A percentile compares a stretch with the other conserved stretches of the same genome.
These are phyloP conservation scores for Malacoctenus gilli DNA, from an alignment of 2,797 vertebrate species.

Conservation along the genomic window DNA sequence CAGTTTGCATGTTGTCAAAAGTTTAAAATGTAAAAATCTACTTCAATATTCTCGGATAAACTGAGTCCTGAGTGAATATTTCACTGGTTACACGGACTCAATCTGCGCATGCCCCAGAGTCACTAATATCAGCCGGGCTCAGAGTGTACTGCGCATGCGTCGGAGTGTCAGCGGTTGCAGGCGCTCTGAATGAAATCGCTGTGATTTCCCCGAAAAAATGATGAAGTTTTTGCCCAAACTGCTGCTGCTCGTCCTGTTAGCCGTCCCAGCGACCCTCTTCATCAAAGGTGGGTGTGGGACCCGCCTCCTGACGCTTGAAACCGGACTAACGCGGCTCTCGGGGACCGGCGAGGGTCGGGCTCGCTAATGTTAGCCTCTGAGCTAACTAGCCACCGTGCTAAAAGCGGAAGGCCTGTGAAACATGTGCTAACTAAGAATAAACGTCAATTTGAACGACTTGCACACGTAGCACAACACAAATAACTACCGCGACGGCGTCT, in stretches of 20 bases:
- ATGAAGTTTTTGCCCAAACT: constrained; percentile 76
- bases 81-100: too few relatives aligned
- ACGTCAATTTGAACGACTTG: not conserved
- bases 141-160: constrained; percentile 56
- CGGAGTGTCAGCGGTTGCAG: constrained; percentile 15
- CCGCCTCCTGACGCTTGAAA: accelerated
- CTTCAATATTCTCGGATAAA: too few relatives aligned
- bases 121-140: not conserved
- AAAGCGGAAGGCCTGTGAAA: too few relatives aligned
- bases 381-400: constrained; percentile 36
- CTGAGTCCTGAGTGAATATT: too few relatives aligned
- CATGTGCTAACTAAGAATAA: constrained; percentile 25
- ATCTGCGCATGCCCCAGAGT: not conserved
- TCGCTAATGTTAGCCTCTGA: constrained; percentile 40
- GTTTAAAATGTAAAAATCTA: too few relatives aligned
- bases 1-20: too few relatives aligned
- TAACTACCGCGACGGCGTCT: too few relatives aligned
- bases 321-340: accelerated
- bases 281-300: constrained; percentile 59
- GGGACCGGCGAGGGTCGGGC: accelerated
- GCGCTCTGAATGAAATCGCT: constrained; percentile 44
- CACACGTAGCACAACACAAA: too few relatives aligned
- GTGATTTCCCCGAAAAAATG: constrained; percentile 64
- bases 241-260: constrained; percentile 73
- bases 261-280: constrained; percentile 72